These are phyloP conservation scores for sheep (Ovis aries) DNA, from an alignment of 2,113 vertebrate species.

Conservation along the genomic window ARS-UI_Ramb_v3.0 NC_056080.1:39704501-39705000, in stretches of 20 bases:
- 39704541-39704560: background rate
- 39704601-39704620: background rate
- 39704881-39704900: background rate
- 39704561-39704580: background rate
- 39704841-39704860: background rate
- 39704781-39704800: slow-evolving; percentile 34
- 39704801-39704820: slow-evolving; percentile 41
- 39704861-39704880: background rate
- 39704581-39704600: background rate
- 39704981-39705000: background rate
- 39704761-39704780: slow-evolving; percentile 52
- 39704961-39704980: background rate
- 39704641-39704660: slow-evolving; percentile 39
- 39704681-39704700: slow-evolving; percentile 13
- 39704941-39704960: background rate
- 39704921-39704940: background rate
- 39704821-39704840: background rate
- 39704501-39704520: background rate
- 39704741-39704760: slow-evolving; percentile 52
- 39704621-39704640: background rate
- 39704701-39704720: slow-evolving; percentile 15
- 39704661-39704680: slow-evolving; percentile 20
- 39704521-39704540: background rate
- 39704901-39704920: background rate
- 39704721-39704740: slow-evolving; percentile 54